Evolutionary conservation across 2,113 vertebrate genomes (phyloP).

Genomic region (Butorides virescens): DNA sequence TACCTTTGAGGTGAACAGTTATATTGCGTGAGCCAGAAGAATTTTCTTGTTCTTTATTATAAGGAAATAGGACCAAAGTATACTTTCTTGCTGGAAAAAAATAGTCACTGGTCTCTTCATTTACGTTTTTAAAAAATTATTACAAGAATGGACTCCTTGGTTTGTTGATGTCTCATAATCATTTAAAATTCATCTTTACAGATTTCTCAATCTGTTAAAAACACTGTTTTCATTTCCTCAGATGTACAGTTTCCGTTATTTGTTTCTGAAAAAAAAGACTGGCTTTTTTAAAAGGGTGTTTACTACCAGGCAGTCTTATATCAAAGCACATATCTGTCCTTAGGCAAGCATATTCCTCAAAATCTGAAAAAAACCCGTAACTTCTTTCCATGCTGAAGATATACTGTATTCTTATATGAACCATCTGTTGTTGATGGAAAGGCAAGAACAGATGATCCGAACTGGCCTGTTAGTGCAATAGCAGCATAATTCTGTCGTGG

Average conservation of each 20-base stretch:
- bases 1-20: conserved; percentile 3
- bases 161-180: background rate
- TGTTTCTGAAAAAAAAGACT: conserved; percentile 24
- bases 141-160: background rate
- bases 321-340: conserved; percentile 41
- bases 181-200: background rate
- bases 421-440: conserved; percentile 34
- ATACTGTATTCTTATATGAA: background rate
- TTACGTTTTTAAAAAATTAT: background rate
- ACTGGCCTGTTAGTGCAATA: background rate
- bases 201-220: background rate
- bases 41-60: background rate
- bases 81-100: background rate
- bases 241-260: conserved; percentile 26
- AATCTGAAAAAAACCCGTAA: background rate
- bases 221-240: background rate
- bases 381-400: background rate
- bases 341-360: conserved; percentile 47
- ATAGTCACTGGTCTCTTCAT: background rate
- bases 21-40: background rate
- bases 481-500: background rate
- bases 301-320: conserved; percentile 7
- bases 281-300: conserved; percentile 24
- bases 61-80: background rate
- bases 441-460: conserved; percentile 19